Percentiles rank a stretch among this genome's conserved stretches.
Conservation (phyloP, 2,888 invertebrate species). For the Lepas anatifera region DNA sequence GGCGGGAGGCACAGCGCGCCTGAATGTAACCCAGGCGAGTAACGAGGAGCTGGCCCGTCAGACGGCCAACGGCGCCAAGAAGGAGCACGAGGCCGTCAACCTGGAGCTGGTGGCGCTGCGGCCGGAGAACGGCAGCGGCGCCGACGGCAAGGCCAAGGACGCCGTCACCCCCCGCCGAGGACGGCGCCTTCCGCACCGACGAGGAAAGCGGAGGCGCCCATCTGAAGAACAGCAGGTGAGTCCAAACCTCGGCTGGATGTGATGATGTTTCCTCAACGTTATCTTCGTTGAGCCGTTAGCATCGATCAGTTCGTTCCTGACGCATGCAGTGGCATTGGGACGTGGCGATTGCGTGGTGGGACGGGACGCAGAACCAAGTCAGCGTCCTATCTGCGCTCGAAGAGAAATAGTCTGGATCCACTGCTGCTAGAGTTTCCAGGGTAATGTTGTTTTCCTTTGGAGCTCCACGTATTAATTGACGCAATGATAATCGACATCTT, state of each 20-base stretch:
- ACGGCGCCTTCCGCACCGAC: not conserved
- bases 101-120: not conserved
- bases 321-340: too few relatives aligned
- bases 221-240: not conserved
- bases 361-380: too few relatives aligned
- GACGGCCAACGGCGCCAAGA: not conserved
- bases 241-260: not conserved
- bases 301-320: too few relatives aligned
- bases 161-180: not conserved
- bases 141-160: not conserved
- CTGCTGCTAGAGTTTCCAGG: too few relatives aligned
- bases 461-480: too few relatives aligned
- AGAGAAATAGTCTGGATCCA: too few relatives aligned
- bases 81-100: constrained; percentile 6
- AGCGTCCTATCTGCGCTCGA: too few relatives aligned
- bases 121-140: constrained; percentile 2
- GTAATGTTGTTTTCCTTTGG: too few relatives aligned
- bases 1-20: not conserved
- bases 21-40: not conserved
- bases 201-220: not conserved
- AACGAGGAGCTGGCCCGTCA: not conserved
- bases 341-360: too few relatives aligned
- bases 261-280: too few relatives aligned
- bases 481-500: too few relatives aligned
- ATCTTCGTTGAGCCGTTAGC: too few relatives aligned